Evolutionary conservation across 2,888 invertebrate species (phyloP), one percentile per base, ranked within the genome.

Genomic region (Venusia cambrica): DNA sequence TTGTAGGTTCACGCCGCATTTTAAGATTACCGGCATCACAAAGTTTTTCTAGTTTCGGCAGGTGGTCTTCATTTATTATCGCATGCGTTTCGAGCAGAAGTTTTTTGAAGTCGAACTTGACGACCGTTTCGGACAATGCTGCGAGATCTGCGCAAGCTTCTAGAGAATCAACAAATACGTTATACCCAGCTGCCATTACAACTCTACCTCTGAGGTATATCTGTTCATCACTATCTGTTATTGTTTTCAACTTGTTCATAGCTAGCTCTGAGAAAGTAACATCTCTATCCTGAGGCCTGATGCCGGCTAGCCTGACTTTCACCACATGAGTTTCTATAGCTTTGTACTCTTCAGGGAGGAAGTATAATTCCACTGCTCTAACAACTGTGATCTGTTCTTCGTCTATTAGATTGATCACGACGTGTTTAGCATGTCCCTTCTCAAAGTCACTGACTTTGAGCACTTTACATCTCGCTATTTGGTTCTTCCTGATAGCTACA

Each of bases 81-180:
- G 76, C 80, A 39, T 83, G 74, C 19, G 71, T 66, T 4, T 72
- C 58, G 10, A 90, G 48, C 4, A 93, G 69, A 47, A 88, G 77
- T 6, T 75, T 69, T 44, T 87, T 88, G 5, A 93, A 69, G 49
- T 90, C 88, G 13, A 87, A 71, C 43, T 87, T 87, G 1, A 89
- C 84, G 2, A 91, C 85, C 0, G 74, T 68, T 51, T 88, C 78
- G 10, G 88, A 83, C 1, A 80, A 48, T 2, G 83, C 70, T 0
- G 77, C 62, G 9, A 92, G 66, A 36, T 89, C 79, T 44, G 89
- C 87, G 38, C 90, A 87, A 12, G 88, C 79, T 56, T 90, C 88
- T 17, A 93, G 62, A 2, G 91, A 90, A 30, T 92, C 88, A 1
- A 94, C 74, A 87, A 93, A 92, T 16, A 94, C 59, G 1, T 88